phyloP scores from a whole-genome alignment of 2,888 invertebrate genomes.

The Cantharis flavilabris region DNA sequence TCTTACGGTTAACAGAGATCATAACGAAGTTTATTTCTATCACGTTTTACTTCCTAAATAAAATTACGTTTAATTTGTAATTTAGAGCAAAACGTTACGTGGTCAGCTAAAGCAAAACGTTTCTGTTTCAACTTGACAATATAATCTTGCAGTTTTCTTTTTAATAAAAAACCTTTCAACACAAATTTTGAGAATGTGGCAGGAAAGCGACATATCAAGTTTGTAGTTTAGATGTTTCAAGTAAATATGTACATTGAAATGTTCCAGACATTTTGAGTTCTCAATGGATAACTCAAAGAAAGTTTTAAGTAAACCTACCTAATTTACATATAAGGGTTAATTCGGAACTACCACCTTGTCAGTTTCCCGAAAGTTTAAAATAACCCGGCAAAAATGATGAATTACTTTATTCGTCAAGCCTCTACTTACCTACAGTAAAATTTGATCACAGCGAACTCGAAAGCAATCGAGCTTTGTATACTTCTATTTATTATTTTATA shows the following conservation, averaged over 20 bases:
- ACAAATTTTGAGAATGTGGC: background rate
- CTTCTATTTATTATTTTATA: no score
- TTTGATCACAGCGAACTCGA: background rate
- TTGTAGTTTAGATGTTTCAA: background rate
- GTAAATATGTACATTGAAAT: background rate
- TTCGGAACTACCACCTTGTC: background rate
- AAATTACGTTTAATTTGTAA: background rate
- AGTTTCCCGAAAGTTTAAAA: background rate
- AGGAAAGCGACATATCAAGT: background rate
- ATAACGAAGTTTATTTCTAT: background rate
- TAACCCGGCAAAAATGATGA: background rate
- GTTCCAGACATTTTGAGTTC: background rate
- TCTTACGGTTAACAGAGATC: slow-evolving; percentile 6
- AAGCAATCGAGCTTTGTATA: no score
- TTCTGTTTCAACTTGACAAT: background rate
- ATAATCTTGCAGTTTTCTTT: background rate
- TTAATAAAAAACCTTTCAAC: background rate
- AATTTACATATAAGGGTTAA: background rate
- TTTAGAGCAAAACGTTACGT: background rate
- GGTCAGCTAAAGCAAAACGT: background rate
- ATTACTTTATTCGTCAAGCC: background rate
- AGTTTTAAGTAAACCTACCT: background rate
- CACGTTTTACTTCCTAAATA: slow-evolving; percentile 4
- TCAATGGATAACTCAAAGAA: background rate
- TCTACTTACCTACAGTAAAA: background rate